These are phyloP conservation scores for Creontiades dilutus DNA, from an alignment of 2,888 invertebrate genomes.

Conservation along the genomic window DNA sequence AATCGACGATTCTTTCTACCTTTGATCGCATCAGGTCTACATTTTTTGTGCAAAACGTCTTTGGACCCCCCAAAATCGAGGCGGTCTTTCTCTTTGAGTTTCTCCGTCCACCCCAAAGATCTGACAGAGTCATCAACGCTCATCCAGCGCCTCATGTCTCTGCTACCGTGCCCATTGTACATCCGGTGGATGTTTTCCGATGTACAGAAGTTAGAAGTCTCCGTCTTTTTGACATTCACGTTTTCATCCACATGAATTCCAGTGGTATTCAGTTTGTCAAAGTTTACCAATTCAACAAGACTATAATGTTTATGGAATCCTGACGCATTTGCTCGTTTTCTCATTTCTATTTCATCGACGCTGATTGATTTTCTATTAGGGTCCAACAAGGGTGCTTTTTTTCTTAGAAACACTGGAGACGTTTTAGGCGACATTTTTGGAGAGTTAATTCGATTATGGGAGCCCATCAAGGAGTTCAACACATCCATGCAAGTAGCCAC, in stretches of 20 bases:
- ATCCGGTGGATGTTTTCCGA: constrained; percentile 74
- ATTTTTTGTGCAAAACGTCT: constrained; percentile 72
- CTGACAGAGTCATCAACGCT: constrained; percentile 74
- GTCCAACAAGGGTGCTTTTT: constrained; percentile 62
- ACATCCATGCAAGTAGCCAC: background rate
- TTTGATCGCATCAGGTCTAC: constrained; percentile 74
- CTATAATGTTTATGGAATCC: constrained; percentile 75
- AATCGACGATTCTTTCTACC: constrained; percentile 75
- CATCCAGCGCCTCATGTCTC: constrained; percentile 74
- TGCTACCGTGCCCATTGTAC: constrained; percentile 67
- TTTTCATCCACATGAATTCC: constrained; percentile 48
- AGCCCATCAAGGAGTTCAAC: background rate
- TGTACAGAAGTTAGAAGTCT: constrained; percentile 72
- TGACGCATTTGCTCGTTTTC: constrained; percentile 69
- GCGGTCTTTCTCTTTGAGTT: constrained; percentile 73
- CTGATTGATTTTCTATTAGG: constrained; percentile 75
- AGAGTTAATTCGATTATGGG: constrained; percentile 2
- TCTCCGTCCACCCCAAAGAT: constrained; percentile 70
- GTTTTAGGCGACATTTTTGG: constrained; percentile 37
- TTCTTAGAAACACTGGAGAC: constrained; percentile 18
- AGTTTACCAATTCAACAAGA: constrained; percentile 74
- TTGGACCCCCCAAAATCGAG: constrained; percentile 73
- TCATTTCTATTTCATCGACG: constrained; percentile 76
- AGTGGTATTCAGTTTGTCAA: constrained; percentile 60
- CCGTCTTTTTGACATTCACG: constrained; percentile 53